Evolutionary conservation across 2,888 invertebrate genomes (phyloP), one percentile per base, ranked within the genome.

Genomic region (Cryptocephalus primarius): DNA sequence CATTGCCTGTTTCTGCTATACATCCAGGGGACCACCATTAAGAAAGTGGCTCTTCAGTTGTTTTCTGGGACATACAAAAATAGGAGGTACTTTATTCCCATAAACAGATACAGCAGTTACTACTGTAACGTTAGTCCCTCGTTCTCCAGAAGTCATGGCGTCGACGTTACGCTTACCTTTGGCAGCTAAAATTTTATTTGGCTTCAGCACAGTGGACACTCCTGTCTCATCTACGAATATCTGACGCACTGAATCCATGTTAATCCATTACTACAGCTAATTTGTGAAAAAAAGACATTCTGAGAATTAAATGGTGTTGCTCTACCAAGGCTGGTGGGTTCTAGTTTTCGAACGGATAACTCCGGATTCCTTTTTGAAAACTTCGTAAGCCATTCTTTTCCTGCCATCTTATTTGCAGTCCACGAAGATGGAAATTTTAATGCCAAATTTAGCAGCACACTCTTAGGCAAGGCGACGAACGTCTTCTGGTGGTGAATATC

Each of bases 271-370:
- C 43, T 42, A 33, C 33, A 32, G 32, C 43, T 33, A 42, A 42
- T 33, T 42, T 42, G n/a, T 42, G 9, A 34, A n/a, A 34, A 34
- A 34, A 34, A 51, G 32, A 39, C 48, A 34, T 52, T 48, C 12
- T 42, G 39, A 14, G 33, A 40, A 51, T 45, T 48, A 48, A 52
- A 51, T 39, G 47, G 40, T 43, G 52, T 50, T 43, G 46, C 46
- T 32, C 48, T 46, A 43, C 50, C 45, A 42, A 52, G 47, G 40
- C 48, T 52, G 41, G 46, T 48, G 34, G 50, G 13, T 43, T 50
- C 44, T 6, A 34, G 43, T 33, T 42, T 42, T 39, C n/a, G 14
- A 39, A 47, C 32, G 34, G n/a, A n/a, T n/a, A n/a, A n/a, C n/a
- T n/a, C n/a, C n/a, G n/a, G 41, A 49, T 45, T 40, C 42, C 47